These are phyloP conservation scores for Bombylius major DNA, from an alignment of 2,888 invertebrate genomes.

Conservation along the genomic window DNA sequence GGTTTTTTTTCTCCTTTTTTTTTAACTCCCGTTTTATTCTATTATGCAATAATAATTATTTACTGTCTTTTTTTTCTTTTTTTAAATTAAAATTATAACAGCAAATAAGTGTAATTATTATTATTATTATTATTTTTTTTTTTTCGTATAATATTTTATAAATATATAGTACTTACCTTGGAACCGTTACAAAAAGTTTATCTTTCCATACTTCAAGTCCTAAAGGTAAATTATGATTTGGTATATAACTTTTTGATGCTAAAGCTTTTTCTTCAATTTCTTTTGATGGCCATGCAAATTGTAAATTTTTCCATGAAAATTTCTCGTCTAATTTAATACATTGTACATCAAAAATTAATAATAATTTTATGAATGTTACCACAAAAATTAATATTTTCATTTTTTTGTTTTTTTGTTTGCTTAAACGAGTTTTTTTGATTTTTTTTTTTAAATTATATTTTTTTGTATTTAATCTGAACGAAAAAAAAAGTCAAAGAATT, in stretches of 20 bases:
- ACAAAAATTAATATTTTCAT: background rate
- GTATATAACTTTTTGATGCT: constrained; percentile 46
- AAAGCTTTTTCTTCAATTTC: constrained; percentile 47
- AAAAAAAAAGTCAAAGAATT: no score
- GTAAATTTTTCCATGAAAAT: constrained; percentile 57
- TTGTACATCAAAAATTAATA: no score
- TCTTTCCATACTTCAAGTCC: constrained; percentile 59
- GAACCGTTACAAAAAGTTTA: constrained; percentile 57
- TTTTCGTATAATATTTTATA: background rate
- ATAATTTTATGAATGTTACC: background rate
- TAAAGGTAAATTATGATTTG: constrained; percentile 54
- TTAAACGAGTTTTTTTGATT: no score
- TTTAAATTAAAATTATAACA: no score
- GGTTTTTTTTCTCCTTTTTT: no score
- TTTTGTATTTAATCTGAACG: no score
- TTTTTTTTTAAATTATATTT: no score
- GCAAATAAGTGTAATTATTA: no score
- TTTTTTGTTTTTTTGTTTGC: background rate
- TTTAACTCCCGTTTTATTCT: no score
- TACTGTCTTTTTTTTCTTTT: no score
- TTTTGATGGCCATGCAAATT: constrained; percentile 52
- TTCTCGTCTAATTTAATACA: constrained; percentile 45
- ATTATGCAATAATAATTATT: no score
- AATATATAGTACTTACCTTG: constrained; percentile 38
- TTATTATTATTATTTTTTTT: background rate